Evolutionary conservation across 2,113 vertebrate genomes (phyloP).

Genomic region (Onychorhynchus coronatus): DNA sequence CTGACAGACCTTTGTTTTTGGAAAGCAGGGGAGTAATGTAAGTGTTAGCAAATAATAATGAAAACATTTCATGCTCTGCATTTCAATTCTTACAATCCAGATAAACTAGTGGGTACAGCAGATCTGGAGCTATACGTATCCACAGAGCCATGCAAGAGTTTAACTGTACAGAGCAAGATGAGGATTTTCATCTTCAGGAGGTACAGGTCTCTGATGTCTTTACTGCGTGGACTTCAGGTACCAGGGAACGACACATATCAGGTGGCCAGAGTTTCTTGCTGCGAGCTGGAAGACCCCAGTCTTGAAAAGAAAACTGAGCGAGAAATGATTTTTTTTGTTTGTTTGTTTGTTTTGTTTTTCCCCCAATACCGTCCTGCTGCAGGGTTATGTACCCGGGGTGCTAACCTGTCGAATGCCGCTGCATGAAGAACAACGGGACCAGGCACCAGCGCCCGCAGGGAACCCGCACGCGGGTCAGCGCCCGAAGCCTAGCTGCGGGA

Average conservation of each 20-base stretch:
- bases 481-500: neutral
- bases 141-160: neutral
- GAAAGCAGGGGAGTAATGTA: neutral
- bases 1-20: neutral
- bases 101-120: neutral
- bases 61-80: neutral
- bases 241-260: too few relatives aligned
- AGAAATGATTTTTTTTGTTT: neutral
- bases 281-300: neutral
- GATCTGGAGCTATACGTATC: neutral
- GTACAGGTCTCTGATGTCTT: neutral
- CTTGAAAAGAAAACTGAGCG: neutral
- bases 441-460: neutral
- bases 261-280: neutral
- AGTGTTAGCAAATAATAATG: neutral
- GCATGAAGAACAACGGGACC: accelerated
- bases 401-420: neutral
- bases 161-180: neutral
- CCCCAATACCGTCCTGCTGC: neutral
- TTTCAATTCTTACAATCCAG: neutral
- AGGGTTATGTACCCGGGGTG: neutral
- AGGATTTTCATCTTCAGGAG: neutral
- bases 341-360: neutral
- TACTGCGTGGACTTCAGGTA: neutral
- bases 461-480: neutral